Evolutionary conservation across 2,113 vertebrate genomes (phyloP).

Genomic region (Rhinoderma darwinii): DNA sequence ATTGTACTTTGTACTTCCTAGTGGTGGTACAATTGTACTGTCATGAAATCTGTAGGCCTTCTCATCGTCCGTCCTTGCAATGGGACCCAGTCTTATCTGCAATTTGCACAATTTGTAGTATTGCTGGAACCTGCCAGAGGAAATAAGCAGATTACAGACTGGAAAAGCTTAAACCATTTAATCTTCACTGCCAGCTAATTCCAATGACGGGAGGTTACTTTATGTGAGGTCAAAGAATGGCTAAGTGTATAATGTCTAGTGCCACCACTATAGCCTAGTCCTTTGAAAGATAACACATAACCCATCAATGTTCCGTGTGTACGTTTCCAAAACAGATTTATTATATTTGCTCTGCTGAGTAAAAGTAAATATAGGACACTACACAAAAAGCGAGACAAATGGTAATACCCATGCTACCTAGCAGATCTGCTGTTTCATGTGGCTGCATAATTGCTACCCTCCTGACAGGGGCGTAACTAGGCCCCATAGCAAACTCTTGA

Average conservation of each 20-base stretch:
- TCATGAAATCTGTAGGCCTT: not conserved
- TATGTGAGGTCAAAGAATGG: constrained; percentile 5
- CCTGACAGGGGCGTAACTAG: no score
- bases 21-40: not conserved
- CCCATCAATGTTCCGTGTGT: no score
- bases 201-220: constrained; percentile 14
- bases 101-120: not conserved
- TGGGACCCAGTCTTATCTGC: constrained; percentile 18
- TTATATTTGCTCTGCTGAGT: no score
- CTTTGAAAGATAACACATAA: not conserved
- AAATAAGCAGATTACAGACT: constrained; percentile 49
- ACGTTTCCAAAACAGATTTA: no score
- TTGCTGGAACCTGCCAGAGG: constrained; percentile 25
- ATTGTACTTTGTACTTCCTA: not conserved
- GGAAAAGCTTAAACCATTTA: constrained; percentile 46
- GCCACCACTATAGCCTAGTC: not conserved
- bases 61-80: not conserved
- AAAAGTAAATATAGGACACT: no score
- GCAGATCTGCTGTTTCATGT: no score
- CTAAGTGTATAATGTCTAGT: not conserved
- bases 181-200: constrained; percentile 26
- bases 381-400: no score
- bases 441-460: no score
- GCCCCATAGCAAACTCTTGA: no score
- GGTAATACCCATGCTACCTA: no score